A percentile compares a stretch with the other conserved stretches of the same genome.
Evolutionary conservation across 2,797 vertebrate genomes (phyloP).

Genomic region (Carapus acus): DNA sequence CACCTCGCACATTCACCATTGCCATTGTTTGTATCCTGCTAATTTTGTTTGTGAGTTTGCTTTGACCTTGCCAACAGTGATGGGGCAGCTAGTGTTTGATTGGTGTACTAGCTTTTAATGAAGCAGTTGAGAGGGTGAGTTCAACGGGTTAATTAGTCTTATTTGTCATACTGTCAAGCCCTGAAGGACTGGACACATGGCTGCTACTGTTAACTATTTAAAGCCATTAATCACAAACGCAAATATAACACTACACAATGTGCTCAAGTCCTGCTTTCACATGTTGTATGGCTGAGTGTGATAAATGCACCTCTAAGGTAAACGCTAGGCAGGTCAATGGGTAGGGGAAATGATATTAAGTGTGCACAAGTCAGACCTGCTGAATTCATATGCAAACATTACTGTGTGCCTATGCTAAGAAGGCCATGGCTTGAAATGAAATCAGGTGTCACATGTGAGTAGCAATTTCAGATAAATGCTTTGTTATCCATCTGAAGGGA

Average conservation of each 20-base stretch:
- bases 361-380: slow-evolving; percentile 2
- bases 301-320: slow-evolving; percentile 11
- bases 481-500: not conserved
- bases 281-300: not conserved
- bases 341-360: slow-evolving; percentile 11
- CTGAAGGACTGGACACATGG: slow-evolving; percentile 42
- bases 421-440: not conserved
- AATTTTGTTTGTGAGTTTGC: slow-evolving; percentile 17
- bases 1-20: not conserved
- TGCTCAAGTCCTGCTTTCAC: slow-evolving; percentile 6
- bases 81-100: slow-evolving; percentile 32
- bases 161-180: slow-evolving; percentile 52
- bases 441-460: not conserved
- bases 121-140: slow-evolving; percentile 38
- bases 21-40: not conserved
- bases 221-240: slow-evolving; percentile 49
- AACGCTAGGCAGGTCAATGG: slow-evolving; percentile 14
- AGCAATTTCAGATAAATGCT: not conserved
- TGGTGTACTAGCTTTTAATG: slow-evolving; percentile 26
- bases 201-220: slow-evolving; percentile 52
- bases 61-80: slow-evolving; percentile 8
- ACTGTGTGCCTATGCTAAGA: not conserved
- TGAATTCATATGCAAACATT: not conserved
- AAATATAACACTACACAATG: slow-evolving; percentile 7
- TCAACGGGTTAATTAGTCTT: slow-evolving; percentile 57